Evolutionary conservation across 2,888 invertebrate species (phyloP).

Genomic region (Lasioglossum marginatum): DNA sequence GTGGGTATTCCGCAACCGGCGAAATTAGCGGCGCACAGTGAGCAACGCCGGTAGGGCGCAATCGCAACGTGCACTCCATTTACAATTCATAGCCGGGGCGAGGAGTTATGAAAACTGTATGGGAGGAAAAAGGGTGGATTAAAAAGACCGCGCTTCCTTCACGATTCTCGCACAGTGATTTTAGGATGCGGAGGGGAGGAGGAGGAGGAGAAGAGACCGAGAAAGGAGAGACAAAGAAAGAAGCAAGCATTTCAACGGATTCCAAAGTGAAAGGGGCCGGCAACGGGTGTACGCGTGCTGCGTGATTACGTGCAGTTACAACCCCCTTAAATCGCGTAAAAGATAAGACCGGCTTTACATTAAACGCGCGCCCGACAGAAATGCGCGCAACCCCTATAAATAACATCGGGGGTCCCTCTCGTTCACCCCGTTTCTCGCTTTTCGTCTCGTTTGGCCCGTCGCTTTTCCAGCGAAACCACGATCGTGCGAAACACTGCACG

Average conservation of each 20-base stretch:
- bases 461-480: background rate
- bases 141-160: slow-evolving; percentile 14
- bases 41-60: background rate
- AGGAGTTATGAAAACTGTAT: slow-evolving; percentile 12
- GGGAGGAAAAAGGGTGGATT: background rate
- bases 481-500: background rate
- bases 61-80: slow-evolving; percentile 18
- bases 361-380: slow-evolving; percentile 69
- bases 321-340: slow-evolving; percentile 75
- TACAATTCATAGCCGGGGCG: slow-evolving; percentile 15
- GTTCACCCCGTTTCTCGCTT: slow-evolving; percentile 29
- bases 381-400: slow-evolving; percentile 71
- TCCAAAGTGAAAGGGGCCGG: slow-evolving; percentile 67
- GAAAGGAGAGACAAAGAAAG: slow-evolving; percentile 42
- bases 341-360: slow-evolving; percentile 75
- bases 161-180: slow-evolving; percentile 1
- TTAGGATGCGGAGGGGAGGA: background rate
- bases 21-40: slow-evolving; percentile 32
- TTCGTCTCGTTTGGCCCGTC: slow-evolving; percentile 18
- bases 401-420: slow-evolving; percentile 59
- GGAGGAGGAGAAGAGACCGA: background rate
- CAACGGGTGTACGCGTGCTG: slow-evolving; percentile 56
- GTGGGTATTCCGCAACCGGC: slow-evolving; percentile 19
- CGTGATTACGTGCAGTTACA: slow-evolving; percentile 76
- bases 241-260: slow-evolving; percentile 70